Conservation (phyloP, 2,888 invertebrate species). For the Ochropacha duplaris region DNA sequence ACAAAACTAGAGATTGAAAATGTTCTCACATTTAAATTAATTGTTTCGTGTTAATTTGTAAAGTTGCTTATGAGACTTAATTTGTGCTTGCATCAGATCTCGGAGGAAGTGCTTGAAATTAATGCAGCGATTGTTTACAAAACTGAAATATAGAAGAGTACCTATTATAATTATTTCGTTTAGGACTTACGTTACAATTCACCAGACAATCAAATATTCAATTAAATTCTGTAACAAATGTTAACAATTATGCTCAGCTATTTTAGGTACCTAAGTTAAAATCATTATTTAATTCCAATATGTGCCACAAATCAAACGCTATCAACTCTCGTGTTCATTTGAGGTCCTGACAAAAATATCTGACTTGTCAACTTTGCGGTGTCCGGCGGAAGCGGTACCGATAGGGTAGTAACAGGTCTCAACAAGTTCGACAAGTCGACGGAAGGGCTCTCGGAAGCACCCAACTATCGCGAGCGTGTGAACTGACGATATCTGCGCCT, state of each 20-base stretch:
- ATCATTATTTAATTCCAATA: too few relatives aligned
- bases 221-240: too few relatives aligned
- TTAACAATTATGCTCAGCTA: not conserved
- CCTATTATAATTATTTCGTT: not conserved
- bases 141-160: not conserved
- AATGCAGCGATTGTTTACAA: not conserved
- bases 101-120: not conserved
- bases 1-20: conserved; percentile 3
- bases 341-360: conserved; percentile 17
- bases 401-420: conserved; percentile 67
- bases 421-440: conserved; percentile 52
- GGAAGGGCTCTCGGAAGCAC: conserved; percentile 65
- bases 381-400: conserved; percentile 72
- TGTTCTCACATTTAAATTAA: conserved; percentile 9
- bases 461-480: conserved; percentile 60
- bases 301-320: not conserved
- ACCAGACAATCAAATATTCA: too few relatives aligned
- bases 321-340: not conserved
- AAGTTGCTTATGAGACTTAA: not conserved
- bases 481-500: conserved; percentile 44
- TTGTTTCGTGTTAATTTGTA: conserved; percentile 3
- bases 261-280: not conserved
- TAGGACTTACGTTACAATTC: too few relatives aligned
- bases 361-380: conserved; percentile 46
- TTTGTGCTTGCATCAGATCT: not conserved